phyloP scores from a whole-genome alignment of 2,797 vertebrate genomes.

The Oreortyx pictus region DNA sequence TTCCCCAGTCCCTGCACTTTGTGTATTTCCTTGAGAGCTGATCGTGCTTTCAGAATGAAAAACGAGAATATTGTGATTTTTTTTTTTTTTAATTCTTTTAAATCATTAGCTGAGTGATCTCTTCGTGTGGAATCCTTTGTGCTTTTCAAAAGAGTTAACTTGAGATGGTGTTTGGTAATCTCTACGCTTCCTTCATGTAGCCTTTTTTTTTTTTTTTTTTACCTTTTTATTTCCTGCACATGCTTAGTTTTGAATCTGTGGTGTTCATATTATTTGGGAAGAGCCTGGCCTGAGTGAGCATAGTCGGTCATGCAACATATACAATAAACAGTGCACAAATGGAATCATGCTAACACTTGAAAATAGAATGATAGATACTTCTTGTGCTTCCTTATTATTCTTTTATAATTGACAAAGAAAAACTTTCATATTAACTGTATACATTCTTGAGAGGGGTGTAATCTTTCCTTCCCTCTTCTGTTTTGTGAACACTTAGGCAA shows the following conservation, averaged over 20 bases:
- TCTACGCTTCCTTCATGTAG: not conserved
- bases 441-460: rapidly evolving
- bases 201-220: not conserved
- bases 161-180: not conserved
- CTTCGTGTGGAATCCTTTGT: not conserved
- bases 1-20: not conserved
- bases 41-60: not conserved
- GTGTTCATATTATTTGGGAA: not conserved
- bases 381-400: not conserved
- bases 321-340: not conserved
- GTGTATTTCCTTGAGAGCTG: not conserved
- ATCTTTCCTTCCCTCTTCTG: rapidly evolving
- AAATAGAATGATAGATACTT: not conserved
- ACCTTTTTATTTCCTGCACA: not conserved
- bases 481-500: not conserved
- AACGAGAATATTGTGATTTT: not conserved
- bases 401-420: not conserved
- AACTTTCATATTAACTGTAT: not conserved
- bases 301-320: not conserved
- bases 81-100: not conserved
- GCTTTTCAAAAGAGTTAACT: not conserved
- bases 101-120: not conserved
- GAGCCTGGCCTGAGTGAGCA: not conserved
- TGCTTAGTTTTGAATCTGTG: not conserved
- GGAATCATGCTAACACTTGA: not conserved